Evolutionary conservation across 2,888 invertebrate species (phyloP).

Genomic region (Hermaeophaga mercurialis): DNA sequence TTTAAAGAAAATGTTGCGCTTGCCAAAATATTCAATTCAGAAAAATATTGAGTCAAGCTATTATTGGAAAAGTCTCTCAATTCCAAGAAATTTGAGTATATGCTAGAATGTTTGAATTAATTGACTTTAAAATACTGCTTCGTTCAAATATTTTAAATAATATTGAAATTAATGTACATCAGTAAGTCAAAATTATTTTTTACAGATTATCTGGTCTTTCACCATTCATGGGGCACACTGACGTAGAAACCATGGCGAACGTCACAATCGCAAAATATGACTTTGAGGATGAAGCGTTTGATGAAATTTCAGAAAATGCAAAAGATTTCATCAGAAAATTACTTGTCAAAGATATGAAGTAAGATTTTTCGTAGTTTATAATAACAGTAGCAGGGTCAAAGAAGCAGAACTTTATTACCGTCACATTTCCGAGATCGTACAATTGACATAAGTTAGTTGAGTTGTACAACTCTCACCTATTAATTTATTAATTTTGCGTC

Average conservation of each 20-base stretch:
- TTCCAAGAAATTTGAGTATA: background rate
- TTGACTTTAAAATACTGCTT: too few species aligned
- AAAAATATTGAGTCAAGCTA: conserved; percentile 8
- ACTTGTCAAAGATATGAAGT: conserved; percentile 91
- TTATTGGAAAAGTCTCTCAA: conserved; percentile 5
- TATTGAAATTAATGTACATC: too few species aligned
- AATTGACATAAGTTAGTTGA: too few species aligned
- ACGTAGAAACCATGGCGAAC: conserved; percentile 98
- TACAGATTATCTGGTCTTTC: conserved; percentile 89
- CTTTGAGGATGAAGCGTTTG: conserved; percentile 96
- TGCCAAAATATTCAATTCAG: conserved; percentile 20
- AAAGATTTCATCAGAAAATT: conserved; percentile 94
- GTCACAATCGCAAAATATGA: conserved; percentile 97
- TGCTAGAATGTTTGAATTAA: too few species aligned
- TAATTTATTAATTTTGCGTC: too few species aligned
- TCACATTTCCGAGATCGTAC: too few species aligned
- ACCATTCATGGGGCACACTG: conserved; percentile 98
- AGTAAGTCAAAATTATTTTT: too few species aligned
- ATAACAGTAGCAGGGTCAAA: conserved; percentile 1
- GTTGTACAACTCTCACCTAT: too few species aligned
- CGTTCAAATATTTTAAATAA: too few species aligned
- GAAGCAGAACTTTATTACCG: conserved; percentile 7
- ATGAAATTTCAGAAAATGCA: conserved; percentile 90
- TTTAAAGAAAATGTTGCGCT: conserved; percentile 1
- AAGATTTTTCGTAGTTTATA: conserved; percentile 57